Conservation (phyloP, 2,797 vertebrate species). For the Ceryle rudis region DNA sequence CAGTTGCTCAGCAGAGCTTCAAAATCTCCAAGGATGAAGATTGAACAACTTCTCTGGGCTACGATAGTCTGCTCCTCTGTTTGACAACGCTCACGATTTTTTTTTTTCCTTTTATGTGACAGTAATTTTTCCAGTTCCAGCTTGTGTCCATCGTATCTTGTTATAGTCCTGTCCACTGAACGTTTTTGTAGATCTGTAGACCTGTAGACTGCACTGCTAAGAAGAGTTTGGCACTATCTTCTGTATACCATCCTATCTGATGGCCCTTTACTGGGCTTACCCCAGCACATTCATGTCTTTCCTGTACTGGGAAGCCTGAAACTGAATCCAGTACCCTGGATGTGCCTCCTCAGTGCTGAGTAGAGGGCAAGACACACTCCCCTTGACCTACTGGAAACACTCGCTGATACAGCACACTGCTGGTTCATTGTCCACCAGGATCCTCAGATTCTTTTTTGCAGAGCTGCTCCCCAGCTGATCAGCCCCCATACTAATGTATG, state of each 20-base stretch:
- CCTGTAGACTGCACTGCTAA: neutral
- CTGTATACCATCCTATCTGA: neutral
- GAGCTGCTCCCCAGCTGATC: neutral
- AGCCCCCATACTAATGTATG: neutral
- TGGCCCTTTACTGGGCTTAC: neutral
- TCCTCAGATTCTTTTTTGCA: neutral
- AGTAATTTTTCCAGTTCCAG: neutral
- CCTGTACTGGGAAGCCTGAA: neutral
- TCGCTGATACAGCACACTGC: neutral
- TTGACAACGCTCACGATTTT: neutral
- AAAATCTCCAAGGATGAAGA: neutral
- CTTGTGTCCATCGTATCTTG: neutral
- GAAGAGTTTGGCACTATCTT: neutral
- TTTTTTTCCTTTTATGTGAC: neutral
- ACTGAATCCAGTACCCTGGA: neutral
- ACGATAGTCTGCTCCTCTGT: neutral
- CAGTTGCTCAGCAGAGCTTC: neutral
- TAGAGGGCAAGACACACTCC: neutral
- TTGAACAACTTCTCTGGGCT: rapidly evolving
- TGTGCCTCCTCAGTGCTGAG: neutral
- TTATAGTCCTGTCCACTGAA: neutral
- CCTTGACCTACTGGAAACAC: neutral
- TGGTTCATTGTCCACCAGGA: neutral
- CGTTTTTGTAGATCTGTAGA: neutral
- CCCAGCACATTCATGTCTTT: neutral